phyloP scores from a whole-genome alignment of 2,888 invertebrate species.

The Yponomeuta cagnagella region DNA sequence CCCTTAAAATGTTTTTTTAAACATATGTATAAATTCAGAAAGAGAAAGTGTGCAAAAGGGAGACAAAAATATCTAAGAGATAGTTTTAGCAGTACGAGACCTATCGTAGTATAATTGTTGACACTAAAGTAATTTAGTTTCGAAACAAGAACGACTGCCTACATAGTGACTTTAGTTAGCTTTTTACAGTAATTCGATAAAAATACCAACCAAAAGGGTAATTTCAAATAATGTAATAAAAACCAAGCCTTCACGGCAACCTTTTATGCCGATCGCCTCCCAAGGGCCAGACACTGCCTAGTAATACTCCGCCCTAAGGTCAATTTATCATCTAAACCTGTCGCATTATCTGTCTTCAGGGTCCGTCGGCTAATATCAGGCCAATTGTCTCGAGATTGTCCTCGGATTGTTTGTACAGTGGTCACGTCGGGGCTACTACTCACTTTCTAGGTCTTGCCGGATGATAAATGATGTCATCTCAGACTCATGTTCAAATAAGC shows the following conservation, averaged over 20 bases:
- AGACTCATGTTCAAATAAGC: too few relatives aligned
- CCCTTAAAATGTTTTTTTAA: too few relatives aligned
- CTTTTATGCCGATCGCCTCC: background rate
- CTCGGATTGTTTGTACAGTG: constrained; percentile 12
- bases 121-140: too few relatives aligned
- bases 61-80: too few relatives aligned
- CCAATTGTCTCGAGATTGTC: constrained; percentile 17
- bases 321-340: constrained; percentile 9
- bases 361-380: constrained; percentile 1
- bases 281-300: background rate
- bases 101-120: too few relatives aligned
- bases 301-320: background rate
- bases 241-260: background rate
- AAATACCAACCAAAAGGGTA: background rate
- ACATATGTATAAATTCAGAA: too few relatives aligned
- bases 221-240: background rate
- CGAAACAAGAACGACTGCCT: too few relatives aligned
- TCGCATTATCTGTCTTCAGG: constrained; percentile 3
- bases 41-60: too few relatives aligned
- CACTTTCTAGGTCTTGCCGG: background rate
- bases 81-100: too few relatives aligned
- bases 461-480: too few relatives aligned
- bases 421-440: constrained; percentile 16
- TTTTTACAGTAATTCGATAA: background rate
- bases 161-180: too few relatives aligned